Evolutionary conservation across 2,797 vertebrate genomes (phyloP), one percentile per base, ranked within the genome.

Genomic region (Trichosurus vulpecula): DNA sequence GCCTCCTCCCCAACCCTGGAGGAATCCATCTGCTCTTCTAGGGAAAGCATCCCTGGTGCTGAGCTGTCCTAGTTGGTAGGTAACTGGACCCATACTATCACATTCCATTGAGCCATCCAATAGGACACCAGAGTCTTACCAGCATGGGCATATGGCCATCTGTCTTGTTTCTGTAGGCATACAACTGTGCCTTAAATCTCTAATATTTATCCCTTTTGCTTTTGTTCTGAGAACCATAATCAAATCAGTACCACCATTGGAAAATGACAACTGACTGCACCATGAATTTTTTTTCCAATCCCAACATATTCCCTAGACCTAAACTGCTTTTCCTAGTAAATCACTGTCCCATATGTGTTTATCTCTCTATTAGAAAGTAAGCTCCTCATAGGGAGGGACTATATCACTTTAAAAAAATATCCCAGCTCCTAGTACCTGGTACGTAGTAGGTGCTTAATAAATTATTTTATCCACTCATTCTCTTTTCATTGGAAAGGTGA

Each of bases 381-480:
- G 57, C 2, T 31, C 12, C 10, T 58, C 57, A 58, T 57, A 19
- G 27, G 56, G 1, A 57, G 0, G 6, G 2, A 31, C 25, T 29
- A 25, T 27, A 5, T 56, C 22, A 27, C 6, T 56, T 27, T 27
- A 25, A 56, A 56, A 56, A 56, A 27, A 27, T 6, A 58, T 30
- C 8, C 29, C 96, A 97, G 41, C 6, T 91, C 51, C 91, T 91
- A 90, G 54, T 95, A 31, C 31, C 5, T 95, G 54, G 35, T 9
- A 53, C 12, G 41, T 87, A 54, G 27, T 10, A 35, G n/a, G n/a
- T n/a, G n/a, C n/a, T n/a, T n/a, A n/a, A n/a, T n/a, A n/a, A n/a
- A n/a, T n/a, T n/a, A n/a, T n/a, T n/a, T n/a, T n/a, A 54, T 22
- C 30, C 9, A 10, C 31, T 58, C 57, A 58, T 58, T 58, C 57